A percentile compares a stretch with the other conserved stretches of the same genome.
Evolutionary conservation across 2,113 vertebrate species (phyloP).

Genomic region (Dicentrarchus labrax): DNA sequence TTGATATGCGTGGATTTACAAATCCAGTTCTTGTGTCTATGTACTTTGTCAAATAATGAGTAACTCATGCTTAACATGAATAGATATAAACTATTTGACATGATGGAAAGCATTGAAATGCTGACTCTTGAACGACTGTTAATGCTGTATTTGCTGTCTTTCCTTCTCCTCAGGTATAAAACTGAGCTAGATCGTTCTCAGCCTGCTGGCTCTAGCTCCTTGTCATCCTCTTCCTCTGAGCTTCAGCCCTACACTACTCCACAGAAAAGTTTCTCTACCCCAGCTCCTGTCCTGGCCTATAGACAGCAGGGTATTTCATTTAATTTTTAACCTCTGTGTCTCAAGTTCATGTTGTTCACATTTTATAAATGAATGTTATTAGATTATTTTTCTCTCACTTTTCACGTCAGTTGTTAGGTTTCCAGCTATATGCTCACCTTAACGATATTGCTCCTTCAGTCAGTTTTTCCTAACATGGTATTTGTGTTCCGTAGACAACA

Average conservation of each 20-base stretch:
- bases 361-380: neutral
- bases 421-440: neutral
- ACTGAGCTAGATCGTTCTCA: slow-evolving; percentile 90
- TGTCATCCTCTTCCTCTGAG: slow-evolving; percentile 78
- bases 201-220: slow-evolving; percentile 61
- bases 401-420: neutral
- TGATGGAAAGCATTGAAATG: neutral
- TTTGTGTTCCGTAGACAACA: slow-evolving; percentile 81
- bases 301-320: slow-evolving; percentile 83
- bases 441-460: neutral
- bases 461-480: neutral
- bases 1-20: neutral
- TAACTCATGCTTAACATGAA: neutral
- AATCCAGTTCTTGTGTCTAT: neutral
- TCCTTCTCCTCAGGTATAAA: slow-evolving; percentile 86
- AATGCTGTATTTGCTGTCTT: slow-evolving; percentile 12
- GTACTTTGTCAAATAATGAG: neutral
- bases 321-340: neutral
- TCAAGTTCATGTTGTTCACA: neutral
- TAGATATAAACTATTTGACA: neutral
- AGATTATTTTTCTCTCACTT: too few relatives aligned
- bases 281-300: slow-evolving; percentile 79
- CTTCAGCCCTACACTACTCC: slow-evolving; percentile 83
- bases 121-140: neutral
- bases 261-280: slow-evolving; percentile 82